Evolutionary conservation across 2,113 vertebrate genomes (phyloP), one percentile per base, ranked within the genome.

Genomic region (Silurus asotus): DNA sequence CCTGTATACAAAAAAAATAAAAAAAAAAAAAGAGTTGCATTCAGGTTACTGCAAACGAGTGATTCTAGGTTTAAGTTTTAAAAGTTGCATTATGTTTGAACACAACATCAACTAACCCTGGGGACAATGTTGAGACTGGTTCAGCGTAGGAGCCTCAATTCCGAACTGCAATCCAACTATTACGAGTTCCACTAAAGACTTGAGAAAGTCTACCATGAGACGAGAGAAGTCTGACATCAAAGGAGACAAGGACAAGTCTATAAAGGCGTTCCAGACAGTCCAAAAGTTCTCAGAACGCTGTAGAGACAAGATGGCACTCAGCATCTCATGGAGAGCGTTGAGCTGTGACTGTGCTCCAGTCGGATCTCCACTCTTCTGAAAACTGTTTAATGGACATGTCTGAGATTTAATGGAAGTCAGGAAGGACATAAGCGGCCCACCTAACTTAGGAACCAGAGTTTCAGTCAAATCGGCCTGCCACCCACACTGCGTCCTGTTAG

Each of bases 141-240:
- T 90, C 75, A 95, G 59, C 51, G 86, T 86, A 7, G 95, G 94
- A 9, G 93, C 70, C 72, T 88, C 83, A 6, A 94, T 91, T 58
- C 91, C 93, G 80, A 96, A 88, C 86, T 95, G 93, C 84, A 95
- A 86, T 48, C 88, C 93, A 79, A 95, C 86, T 72, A 90, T 90
- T 49, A 94, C 11, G 56, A 91, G 94, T 55, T 94, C 93, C 75
- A 93, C 81, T 0, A 94, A 92, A 1, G 82, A 87, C 80, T 93
- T 87, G 53, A 95, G 79, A 0, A 92, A 14, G 0, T 82, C 84
- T 11, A 88, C 82, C 19, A 91, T 5, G 15, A 92, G 56, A 37
- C 88, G 81, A 6, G 91, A 91, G 51, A 91, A 0, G 19, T 92
- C 90, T 3, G 78, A 90, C 37, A 92, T 86, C 10, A 91, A n/a